Percentiles rank a stretch among this genome's conserved stretches.
Evolutionary conservation across 2,113 vertebrate species (phyloP).

Genomic region (Catharus bicknelli): DNA sequence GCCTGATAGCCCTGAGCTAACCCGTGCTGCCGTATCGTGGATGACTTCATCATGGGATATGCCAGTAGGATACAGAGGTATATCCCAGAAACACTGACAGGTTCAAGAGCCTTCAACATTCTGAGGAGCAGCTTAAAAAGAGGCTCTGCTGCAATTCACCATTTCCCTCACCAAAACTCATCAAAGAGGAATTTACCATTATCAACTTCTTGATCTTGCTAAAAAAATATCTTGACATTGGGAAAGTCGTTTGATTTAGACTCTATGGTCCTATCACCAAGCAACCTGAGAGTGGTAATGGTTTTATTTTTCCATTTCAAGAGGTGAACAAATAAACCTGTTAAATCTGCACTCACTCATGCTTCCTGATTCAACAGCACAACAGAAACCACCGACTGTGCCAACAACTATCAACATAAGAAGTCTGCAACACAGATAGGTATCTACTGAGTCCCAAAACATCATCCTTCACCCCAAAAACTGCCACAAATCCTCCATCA

Average conservation of each 20-base stretch:
- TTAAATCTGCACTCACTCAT: background rate
- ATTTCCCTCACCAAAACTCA: background rate
- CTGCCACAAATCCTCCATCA: background rate
- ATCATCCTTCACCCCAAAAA: background rate
- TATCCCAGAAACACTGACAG: background rate
- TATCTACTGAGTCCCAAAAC: background rate
- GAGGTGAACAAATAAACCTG: background rate
- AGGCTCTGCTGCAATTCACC: background rate
- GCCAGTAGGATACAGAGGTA: background rate
- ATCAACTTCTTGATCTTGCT: background rate
- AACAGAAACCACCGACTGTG: background rate
- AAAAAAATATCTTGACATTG: background rate
- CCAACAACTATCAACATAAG: background rate
- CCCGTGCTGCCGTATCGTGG: background rate
- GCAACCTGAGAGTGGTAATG: background rate
- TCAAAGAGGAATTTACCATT: background rate
- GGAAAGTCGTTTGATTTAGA: background rate
- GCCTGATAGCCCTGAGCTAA: slow-evolving; percentile 21
- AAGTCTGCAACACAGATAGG: background rate
- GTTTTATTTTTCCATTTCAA: background rate
- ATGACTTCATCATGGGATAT: background rate
- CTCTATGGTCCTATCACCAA: background rate
- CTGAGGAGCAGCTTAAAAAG: background rate
- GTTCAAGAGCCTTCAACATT: background rate
- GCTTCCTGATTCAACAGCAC: background rate